Percentiles rank a stretch among this genome's conserved stretches.
These are phyloP conservation scores for Hylia prasina DNA, from an alignment of 2,113 vertebrate species.

Conservation along the genomic window DNA sequence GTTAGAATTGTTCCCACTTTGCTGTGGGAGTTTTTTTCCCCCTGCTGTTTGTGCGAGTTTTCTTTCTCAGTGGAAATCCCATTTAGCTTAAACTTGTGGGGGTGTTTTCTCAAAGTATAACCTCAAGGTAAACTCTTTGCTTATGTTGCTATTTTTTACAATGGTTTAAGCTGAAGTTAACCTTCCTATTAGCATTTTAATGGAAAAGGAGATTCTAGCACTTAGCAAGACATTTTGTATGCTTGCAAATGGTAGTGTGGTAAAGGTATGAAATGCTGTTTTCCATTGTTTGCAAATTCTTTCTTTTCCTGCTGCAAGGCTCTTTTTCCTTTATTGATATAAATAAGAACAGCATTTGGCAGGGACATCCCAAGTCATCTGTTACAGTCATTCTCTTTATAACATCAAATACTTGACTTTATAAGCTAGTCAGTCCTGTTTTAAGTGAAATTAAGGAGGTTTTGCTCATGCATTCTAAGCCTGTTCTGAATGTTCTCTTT, in stretches of 20 bases:
- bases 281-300: conserved; percentile 35
- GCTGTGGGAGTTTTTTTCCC: neutral
- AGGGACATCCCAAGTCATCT: neutral
- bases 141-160: conserved; percentile 18
- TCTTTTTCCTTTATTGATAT: neutral
- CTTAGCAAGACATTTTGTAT: conserved; percentile 52
- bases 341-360: neutral
- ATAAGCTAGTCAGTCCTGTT: neutral
- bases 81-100: conserved; percentile 16
- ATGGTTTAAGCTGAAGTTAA: conserved; percentile 59
- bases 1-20: neutral
- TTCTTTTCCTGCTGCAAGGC: neutral
- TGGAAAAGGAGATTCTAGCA: conserved; percentile 37
- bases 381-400: neutral
- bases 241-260: conserved; percentile 45
- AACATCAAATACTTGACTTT: neutral
- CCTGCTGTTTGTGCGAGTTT: neutral
- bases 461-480: neutral
- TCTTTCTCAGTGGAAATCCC: conserved; percentile 30
- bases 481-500: neutral
- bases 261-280: conserved; percentile 40
- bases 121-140: conserved; percentile 46
- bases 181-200: conserved; percentile 71
- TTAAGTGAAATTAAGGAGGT: neutral
- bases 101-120: conserved; percentile 10